Base-by-base conservation (phyloP, 2,888 invertebrate species). In the Hypercompe scribonia region DNA sequence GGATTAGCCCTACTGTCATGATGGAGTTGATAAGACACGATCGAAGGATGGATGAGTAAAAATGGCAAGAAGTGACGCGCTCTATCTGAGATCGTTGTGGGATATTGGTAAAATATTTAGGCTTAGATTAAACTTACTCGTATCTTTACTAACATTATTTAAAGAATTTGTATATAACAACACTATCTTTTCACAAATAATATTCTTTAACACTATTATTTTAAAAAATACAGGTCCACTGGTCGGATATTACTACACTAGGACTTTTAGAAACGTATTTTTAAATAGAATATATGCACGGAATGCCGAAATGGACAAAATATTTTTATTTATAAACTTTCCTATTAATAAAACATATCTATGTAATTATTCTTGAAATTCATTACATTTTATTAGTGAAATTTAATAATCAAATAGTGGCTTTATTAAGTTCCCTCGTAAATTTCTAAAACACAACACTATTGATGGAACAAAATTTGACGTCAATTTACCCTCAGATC, bases 1-100 rank as follows among this genome's bases (percentile, higher is more conserved):
- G 70, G 78, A 78, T 80, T 76, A 78, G 78, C 69, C 71, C 71
- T 73, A 70, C 65, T 11, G 33, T 65, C 65, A 75, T 65, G 82
- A 82, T 82, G 77, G 69, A 50, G 39, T 50, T 76, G 84, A 84
- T 84, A 80, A 75, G 68, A 28, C 63, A 64, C 73, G 80, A 77
- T 72, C 70, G 64, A 74, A 50, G n/a, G 73, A 78, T 81, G 75
- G 73, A 65, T 72, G 42, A 36, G 64, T 46, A 68, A 65, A n/a
- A 21, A 66, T 70, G 72, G 71, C 75, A 70, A 64, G 46, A 70
- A 75, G 24, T 67, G 71, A 63, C 71, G 18, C 65, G 58, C 66
- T 15, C 42, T 83, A 74, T 75, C 28, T 13, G 21, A 31, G 65
- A 71, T 58, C 39, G 31, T 68, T 46, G 50, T 71, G 72, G 70